These are phyloP conservation scores for Coelopa pilipes DNA, from an alignment of 2,888 invertebrate species.

Conservation along the genomic window DNA sequence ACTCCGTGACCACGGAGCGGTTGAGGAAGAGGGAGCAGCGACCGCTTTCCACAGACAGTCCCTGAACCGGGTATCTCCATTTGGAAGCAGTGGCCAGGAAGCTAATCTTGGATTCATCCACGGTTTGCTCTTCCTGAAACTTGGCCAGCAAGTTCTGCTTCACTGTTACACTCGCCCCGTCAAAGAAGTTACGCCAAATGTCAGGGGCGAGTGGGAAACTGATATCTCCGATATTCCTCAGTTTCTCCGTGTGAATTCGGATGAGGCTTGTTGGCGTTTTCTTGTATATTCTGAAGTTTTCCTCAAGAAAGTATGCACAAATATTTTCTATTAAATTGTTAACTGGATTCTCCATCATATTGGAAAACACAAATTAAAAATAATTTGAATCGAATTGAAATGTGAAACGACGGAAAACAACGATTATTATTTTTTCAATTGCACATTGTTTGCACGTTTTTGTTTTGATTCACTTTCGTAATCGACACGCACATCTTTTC, in stretches of 20 bases:
- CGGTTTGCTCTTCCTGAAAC: constrained; percentile 33
- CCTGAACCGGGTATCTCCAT: constrained; percentile 53
- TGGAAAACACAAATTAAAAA: neutral
- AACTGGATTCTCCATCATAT: constrained; percentile 42
- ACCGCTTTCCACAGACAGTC: constrained; percentile 45
- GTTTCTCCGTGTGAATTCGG: constrained; percentile 72
- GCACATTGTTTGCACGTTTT: too few species aligned
- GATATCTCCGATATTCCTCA: constrained; percentile 72
- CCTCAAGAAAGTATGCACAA: constrained; percentile 34
- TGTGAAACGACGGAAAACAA: too few species aligned
- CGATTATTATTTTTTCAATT: too few species aligned
- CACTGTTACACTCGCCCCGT: constrained; percentile 28
- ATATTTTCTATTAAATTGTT: constrained; percentile 39
- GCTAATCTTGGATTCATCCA: constrained; percentile 26
- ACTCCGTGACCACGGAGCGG: constrained; percentile 45
- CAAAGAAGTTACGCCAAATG: constrained; percentile 70
- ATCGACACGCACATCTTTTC: too few species aligned
- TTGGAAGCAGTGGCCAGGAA: constrained; percentile 45
- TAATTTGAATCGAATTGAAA: too few species aligned
- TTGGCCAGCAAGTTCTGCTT: constrained; percentile 38
- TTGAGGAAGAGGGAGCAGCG: constrained; percentile 53
- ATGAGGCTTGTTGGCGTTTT: constrained; percentile 60
- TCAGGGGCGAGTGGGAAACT: constrained; percentile 72
- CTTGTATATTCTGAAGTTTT: neutral
- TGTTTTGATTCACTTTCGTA: too few species aligned